These are phyloP conservation scores for Euura lappo DNA, from an alignment of 1,140 invertebrate species.

Conservation along the genomic window DNA sequence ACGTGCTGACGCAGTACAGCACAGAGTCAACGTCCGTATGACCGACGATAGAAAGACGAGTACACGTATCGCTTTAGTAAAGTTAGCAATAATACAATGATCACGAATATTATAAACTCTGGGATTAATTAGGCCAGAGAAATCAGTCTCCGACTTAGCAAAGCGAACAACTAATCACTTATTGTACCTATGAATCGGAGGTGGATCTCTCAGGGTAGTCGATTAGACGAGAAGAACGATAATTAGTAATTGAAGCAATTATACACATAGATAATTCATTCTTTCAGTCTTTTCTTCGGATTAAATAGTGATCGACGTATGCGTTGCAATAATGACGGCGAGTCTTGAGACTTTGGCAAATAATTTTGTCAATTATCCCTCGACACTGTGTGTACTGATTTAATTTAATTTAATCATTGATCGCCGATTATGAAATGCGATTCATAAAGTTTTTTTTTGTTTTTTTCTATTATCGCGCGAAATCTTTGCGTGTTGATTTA, in stretches of 20 bases:
- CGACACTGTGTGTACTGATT: not conserved
- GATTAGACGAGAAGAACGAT: not conserved
- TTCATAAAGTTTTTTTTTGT: not conserved
- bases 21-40: slow-evolving; percentile 59
- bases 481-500: not conserved
- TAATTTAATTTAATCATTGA: not conserved
- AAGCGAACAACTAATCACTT: not conserved
- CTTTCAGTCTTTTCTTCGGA: not conserved
- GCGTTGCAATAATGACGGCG: too few species aligned
- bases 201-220: not conserved
- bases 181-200: not conserved
- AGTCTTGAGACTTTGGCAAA: too few species aligned
- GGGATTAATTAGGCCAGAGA: slow-evolving; percentile 8
- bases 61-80: not conserved
- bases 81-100: not conserved
- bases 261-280: not conserved
- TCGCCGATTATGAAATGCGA: not conserved
- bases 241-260: not conserved
- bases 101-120: not conserved
- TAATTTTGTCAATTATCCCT: not conserved
- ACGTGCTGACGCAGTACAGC: slow-evolving; percentile 57
- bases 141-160: not conserved
- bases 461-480: not conserved
- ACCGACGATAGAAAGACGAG: slow-evolving; percentile 21
- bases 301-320: not conserved